Conservation (phyloP, 2,888 invertebrate genomes). For the Drosophila pseudotakahashii region DNA sequence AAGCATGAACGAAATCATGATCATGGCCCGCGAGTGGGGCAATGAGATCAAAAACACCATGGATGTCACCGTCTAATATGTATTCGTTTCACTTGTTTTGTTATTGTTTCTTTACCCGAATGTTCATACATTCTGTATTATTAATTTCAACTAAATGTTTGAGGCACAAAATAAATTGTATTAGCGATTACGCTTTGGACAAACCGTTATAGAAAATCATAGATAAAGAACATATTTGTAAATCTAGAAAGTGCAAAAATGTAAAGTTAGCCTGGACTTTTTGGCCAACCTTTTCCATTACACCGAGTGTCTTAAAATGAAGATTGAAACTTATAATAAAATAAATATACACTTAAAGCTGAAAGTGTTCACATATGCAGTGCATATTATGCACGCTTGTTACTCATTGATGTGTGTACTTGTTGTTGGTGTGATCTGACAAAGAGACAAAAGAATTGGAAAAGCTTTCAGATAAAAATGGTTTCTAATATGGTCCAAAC, state of each 20-base stretch:
- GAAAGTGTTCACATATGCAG: not conserved
- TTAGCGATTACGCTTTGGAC: not conserved
- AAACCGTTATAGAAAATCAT: slow-evolving; percentile 1
- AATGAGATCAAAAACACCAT: slow-evolving; percentile 75
- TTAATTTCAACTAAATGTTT: slow-evolving; percentile 27
- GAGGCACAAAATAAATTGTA: slow-evolving; percentile 33
- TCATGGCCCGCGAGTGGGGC: slow-evolving; percentile 82
- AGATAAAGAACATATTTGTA: slow-evolving; percentile 10
- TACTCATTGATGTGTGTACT: not conserved
- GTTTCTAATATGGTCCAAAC: no score
- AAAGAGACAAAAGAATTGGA: no score
- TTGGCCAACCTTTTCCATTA: slow-evolving; percentile 22
- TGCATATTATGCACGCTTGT: no score
- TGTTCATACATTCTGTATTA: slow-evolving; percentile 35
- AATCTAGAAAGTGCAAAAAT: slow-evolving; percentile 2
- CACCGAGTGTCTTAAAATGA: slow-evolving; percentile 9
- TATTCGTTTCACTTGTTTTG: slow-evolving; percentile 47
- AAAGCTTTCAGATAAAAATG: no score
- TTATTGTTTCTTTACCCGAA: slow-evolving; percentile 46
- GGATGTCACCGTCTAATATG: slow-evolving; percentile 53
- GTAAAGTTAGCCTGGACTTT: slow-evolving; percentile 2
- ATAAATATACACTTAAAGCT: slow-evolving; percentile 10
- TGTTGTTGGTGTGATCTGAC: not conserved
- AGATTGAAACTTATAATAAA: slow-evolving; percentile 6
- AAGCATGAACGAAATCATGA: slow-evolving; percentile 81